A percentile compares a stretch with the other conserved stretches of the same genome.
Evolutionary conservation across 2,797 vertebrate species (phyloP).

Genomic region (Sebastiscus albofasciatus): DNA sequence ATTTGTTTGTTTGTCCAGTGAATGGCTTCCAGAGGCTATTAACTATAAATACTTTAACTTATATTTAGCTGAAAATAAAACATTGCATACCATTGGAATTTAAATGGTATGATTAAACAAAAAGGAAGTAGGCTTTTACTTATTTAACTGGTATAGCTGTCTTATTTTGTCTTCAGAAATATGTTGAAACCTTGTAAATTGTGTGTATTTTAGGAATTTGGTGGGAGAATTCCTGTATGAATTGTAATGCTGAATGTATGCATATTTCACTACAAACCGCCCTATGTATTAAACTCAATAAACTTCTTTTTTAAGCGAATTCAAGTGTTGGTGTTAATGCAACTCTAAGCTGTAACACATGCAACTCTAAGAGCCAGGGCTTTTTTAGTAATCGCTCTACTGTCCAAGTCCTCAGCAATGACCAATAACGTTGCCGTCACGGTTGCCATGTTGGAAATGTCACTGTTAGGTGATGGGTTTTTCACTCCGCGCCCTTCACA

Average conservation of each 20-base stretch:
- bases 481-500: conserved; percentile 55
- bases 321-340: neutral
- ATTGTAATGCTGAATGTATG: conserved; percentile 76
- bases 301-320: conserved; percentile 61
- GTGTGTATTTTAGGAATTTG: conserved; percentile 65
- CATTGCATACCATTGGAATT: conserved; percentile 30
- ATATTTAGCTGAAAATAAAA: conserved; percentile 46
- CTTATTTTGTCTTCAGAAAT: conserved; percentile 40
- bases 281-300: conserved; percentile 73
- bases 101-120: conserved; percentile 30
- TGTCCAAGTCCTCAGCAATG: conserved; percentile 13
- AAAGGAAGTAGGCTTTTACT: conserved; percentile 51
- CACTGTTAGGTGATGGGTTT: conserved; percentile 71
- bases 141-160: conserved; percentile 40
- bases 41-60: conserved; percentile 56
- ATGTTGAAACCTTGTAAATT: conserved; percentile 65
- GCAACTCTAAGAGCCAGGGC: conserved; percentile 4
- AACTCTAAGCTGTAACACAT: neutral
- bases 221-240: conserved; percentile 58
- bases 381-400: neutral
- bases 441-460: conserved; percentile 78
- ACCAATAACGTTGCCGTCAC: conserved; percentile 40
- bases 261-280: conserved; percentile 63
- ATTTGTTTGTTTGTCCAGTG: conserved; percentile 53
- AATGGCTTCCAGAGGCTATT: conserved; percentile 38